Percentiles rank a stretch among this genome's conserved stretches.
phyloP scores from a whole-genome alignment of 2,797 vertebrate species.

The Neopelma chrysocephalum region DNA sequence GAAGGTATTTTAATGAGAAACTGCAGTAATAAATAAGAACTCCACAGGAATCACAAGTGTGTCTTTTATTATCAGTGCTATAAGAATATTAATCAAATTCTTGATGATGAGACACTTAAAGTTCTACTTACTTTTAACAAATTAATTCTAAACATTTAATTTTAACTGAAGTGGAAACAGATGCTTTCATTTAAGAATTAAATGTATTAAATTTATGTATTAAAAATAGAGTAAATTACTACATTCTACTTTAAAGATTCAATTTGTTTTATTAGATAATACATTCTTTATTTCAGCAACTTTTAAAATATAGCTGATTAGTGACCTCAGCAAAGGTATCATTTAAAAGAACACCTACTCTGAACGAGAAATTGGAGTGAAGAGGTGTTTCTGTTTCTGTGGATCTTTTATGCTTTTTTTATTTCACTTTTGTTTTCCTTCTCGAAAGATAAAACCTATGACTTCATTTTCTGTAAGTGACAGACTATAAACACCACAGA shows the following conservation, averaged over 20 bases:
- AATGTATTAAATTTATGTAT: background rate
- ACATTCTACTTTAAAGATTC: background rate
- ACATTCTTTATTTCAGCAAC: background rate
- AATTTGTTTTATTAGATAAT: background rate
- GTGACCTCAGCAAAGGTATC: background rate
- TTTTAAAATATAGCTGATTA: background rate
- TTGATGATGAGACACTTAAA: background rate
- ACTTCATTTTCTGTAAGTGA: background rate
- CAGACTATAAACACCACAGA: background rate
- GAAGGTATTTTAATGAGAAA: background rate
- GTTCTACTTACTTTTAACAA: background rate
- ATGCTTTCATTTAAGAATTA: background rate
- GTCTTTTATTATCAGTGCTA: background rate
- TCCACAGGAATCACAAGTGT: background rate
- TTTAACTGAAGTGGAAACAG: slow-evolving; percentile 34
- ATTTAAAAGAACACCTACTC: background rate
- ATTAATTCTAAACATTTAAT: slow-evolving; percentile 28
- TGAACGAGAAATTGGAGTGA: background rate
- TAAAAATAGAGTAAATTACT: background rate
- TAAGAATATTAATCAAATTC: slow-evolving; percentile 12
- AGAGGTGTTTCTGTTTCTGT: background rate
- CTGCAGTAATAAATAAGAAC: background rate
- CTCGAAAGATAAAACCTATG: background rate
- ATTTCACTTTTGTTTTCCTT: background rate
- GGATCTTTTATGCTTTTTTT: rapidly evolving